phyloP scores from a whole-genome alignment of 1,140 invertebrate species.

The Vanessa tameamea region DNA sequence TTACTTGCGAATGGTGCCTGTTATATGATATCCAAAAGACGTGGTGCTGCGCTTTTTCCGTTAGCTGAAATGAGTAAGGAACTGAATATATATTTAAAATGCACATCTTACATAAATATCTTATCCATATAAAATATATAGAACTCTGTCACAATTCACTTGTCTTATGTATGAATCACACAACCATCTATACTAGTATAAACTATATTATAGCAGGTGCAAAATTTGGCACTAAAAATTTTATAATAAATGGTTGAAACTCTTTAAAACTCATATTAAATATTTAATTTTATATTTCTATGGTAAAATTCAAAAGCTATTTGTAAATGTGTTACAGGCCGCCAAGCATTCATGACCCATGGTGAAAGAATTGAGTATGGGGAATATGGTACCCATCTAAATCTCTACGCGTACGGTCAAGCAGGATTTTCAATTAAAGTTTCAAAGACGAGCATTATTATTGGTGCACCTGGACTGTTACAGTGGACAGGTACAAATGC shows the following conservation, averaged over 20 bases:
- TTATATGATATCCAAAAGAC: constrained; percentile 36
- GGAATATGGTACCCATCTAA: constrained; percentile 58
- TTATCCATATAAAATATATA: no score
- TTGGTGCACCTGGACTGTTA: constrained; percentile 83
- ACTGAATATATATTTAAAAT: background rate
- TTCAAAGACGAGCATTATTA: constrained; percentile 75
- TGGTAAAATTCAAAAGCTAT: no score
- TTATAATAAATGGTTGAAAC: no score
- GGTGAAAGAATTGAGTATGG: constrained; percentile 59
- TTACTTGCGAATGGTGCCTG: constrained; percentile 54
- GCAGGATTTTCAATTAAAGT: constrained; percentile 80
- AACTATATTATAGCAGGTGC: no score
- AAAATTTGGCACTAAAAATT: no score
- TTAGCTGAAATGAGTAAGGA: constrained; percentile 47
- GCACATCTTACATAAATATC: background rate
- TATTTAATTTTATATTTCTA: no score
- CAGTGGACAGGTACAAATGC: constrained; percentile 79
- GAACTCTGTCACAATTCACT: no score
- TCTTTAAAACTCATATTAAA: no score
- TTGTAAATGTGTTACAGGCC: constrained; percentile 40
- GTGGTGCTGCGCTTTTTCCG: constrained; percentile 32
- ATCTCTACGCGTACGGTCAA: constrained; percentile 80
- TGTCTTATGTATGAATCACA: no score
- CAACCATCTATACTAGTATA: no score
- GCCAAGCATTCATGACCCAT: constrained; percentile 52